A percentile compares a stretch with the other conserved stretches of the same genome.
These are phyloP conservation scores for Tenualosa ilisha DNA, from an alignment of 2,797 vertebrate species.

Conservation along the genomic window DNA sequence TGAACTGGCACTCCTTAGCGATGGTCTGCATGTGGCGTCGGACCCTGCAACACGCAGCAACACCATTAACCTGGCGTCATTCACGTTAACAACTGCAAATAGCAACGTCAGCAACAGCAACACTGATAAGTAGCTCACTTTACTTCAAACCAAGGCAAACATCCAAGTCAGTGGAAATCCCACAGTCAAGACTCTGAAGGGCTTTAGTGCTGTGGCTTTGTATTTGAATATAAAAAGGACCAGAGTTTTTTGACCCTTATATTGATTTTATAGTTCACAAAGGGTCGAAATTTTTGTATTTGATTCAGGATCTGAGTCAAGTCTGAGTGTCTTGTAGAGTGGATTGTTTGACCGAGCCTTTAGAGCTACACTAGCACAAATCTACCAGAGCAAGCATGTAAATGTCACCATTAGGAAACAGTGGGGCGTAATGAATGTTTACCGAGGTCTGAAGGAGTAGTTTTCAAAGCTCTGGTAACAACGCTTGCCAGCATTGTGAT, in stretches of 20 bases:
- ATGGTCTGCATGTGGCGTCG: conserved; percentile 79
- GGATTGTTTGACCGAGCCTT: background rate
- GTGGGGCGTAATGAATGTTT: conserved; percentile 45
- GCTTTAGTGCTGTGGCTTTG: background rate
- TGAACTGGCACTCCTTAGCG: conserved; percentile 85
- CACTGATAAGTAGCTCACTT: background rate
- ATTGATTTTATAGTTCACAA: too few relatives aligned
- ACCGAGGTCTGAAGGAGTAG: conserved; percentile 84
- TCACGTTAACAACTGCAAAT: background rate
- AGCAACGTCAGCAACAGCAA: background rate
- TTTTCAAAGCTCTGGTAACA: conserved; percentile 85
- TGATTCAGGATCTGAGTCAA: background rate
- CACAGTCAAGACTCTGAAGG: background rate
- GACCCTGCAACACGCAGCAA: conserved; percentile 74
- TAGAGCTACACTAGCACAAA: background rate
- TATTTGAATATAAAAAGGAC: too few relatives aligned
- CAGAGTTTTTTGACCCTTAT: too few relatives aligned
- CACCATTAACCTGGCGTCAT: background rate
- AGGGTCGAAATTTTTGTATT: background rate
- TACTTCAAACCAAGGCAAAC: conserved; percentile 4
- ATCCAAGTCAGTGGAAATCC: conserved; percentile 3
- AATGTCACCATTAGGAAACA: background rate
- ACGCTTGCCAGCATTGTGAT: conserved; percentile 75
- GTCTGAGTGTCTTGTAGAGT: background rate
- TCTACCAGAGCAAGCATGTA: background rate